A percentile compares a stretch with the other conserved stretches of the same genome.
Conservation (phyloP, 2,797 vertebrate genomes). For the Liparis tanakae region DNA sequence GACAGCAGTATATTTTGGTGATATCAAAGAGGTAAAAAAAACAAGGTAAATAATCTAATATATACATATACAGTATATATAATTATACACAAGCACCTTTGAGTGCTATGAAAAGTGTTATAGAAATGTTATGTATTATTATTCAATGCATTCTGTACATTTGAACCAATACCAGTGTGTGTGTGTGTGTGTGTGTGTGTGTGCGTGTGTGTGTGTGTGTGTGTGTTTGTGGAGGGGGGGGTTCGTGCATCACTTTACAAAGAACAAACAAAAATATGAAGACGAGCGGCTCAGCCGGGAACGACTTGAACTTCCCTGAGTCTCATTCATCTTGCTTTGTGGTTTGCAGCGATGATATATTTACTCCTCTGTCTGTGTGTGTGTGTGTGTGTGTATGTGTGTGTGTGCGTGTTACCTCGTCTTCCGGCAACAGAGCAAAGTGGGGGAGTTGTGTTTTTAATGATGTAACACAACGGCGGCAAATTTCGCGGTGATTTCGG, state of each 20-base stretch:
- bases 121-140: too few species aligned
- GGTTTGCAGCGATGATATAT: constrained; percentile 26
- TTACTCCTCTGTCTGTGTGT: constrained; percentile 34
- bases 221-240: too few species aligned
- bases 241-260: constrained; percentile 19
- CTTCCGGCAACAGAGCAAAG: constrained; percentile 29
- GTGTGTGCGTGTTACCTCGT: constrained; percentile 21
- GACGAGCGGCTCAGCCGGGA: constrained; percentile 39
- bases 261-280: constrained; percentile 40
- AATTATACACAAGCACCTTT: too few species aligned
- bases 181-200: too few species aligned
- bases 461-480: constrained; percentile 30
- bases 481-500: constrained; percentile 19
- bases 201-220: too few species aligned
- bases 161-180: too few species aligned
- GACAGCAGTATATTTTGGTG: too few species aligned
- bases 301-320: constrained; percentile 5
- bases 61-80: not conserved
- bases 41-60: not conserved
- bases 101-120: too few species aligned
- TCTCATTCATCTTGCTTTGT: constrained; percentile 40
- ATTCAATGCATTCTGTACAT: not conserved
- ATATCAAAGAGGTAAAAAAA: too few species aligned
- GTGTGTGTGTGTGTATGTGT: constrained; percentile 21
- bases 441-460: constrained; percentile 49